Conservation (phyloP, 2,888 invertebrate genomes). For the Stenoptilia bipunctidactyla region DNA sequence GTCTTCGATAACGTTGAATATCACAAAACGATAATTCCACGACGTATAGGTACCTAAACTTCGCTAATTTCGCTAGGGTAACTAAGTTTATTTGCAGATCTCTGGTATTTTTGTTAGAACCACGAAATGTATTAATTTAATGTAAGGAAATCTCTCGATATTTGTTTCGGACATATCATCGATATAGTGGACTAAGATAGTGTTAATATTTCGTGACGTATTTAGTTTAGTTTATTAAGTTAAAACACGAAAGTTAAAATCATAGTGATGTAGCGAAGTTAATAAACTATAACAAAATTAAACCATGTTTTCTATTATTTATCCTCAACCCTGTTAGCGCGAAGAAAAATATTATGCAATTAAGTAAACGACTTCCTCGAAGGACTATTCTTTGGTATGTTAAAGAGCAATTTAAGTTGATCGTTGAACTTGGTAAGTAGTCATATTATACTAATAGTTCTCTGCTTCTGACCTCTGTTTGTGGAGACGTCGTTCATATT, state of each 20-base stretch:
- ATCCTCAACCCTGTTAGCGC: too few relatives aligned
- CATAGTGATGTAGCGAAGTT: conserved; percentile 59
- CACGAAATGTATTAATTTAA: conserved; percentile 53
- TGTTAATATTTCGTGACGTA: conserved; percentile 62
- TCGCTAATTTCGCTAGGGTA: conserved; percentile 29
- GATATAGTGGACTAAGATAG: conserved; percentile 52
- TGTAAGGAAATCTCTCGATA: conserved; percentile 50
- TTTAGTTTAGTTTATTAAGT: conserved; percentile 63
- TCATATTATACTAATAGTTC: too few relatives aligned
- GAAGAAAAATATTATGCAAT: too few relatives aligned
- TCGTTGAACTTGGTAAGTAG: too few relatives aligned
- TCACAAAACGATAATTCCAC: conserved; percentile 53
- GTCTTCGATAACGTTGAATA: conserved; percentile 49
- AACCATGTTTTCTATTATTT: not conserved
- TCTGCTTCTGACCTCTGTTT: too few relatives aligned
- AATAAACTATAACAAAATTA: conserved; percentile 48
- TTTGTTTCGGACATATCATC: conserved; percentile 57
- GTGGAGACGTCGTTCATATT: too few relatives aligned
- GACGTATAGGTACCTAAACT: conserved; percentile 45
- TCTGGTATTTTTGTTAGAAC: conserved; percentile 52
- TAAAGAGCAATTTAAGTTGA: too few relatives aligned
- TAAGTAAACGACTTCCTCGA: too few relatives aligned
- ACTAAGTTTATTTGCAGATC: conserved; percentile 52
- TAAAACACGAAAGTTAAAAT: conserved; percentile 64
- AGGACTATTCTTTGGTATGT: too few relatives aligned